These are phyloP conservation scores for Calliopum simillimum DNA, from an alignment of 2,888 invertebrate species.

Conservation along the genomic window DNA sequence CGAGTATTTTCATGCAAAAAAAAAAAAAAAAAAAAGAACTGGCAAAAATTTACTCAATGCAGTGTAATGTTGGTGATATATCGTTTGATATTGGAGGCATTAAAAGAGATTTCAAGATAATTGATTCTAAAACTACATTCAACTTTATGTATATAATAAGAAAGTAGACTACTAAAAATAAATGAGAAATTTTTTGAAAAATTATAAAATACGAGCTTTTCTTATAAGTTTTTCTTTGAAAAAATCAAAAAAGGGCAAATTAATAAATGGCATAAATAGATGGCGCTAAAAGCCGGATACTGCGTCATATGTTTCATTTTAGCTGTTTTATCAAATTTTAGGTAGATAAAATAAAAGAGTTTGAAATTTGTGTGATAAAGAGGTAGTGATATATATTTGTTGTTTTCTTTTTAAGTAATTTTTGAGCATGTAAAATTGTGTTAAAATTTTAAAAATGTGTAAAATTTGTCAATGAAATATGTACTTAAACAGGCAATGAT, in stretches of 20 bases:
- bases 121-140: too few species aligned
- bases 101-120: too few species aligned
- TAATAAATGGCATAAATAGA: conserved; percentile 9
- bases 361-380: conserved; percentile 13
- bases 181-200: too few species aligned
- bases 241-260: not conserved
- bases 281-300: conserved; percentile 24
- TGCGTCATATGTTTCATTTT: not conserved
- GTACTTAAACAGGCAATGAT: not conserved
- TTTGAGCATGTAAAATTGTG: conserved; percentile 4
- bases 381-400: not conserved
- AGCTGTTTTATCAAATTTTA: not conserved
- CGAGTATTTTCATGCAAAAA: too few species aligned
- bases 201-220: too few species aligned
- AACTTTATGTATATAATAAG: conserved; percentile 1
- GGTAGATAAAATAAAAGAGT: conserved; percentile 3
- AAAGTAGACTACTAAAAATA: conserved; percentile 2
- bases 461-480: too few species aligned
- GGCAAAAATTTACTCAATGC: too few species aligned
- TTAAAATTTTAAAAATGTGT: not conserved
- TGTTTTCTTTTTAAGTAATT: not conserved
- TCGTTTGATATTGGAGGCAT: too few species aligned
- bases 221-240: too few species aligned
- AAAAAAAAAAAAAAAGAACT: too few species aligned
- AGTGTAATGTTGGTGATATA: too few species aligned